Conservation (phyloP, 2,113 vertebrate genomes). For the Regulus satrapa region DNA sequence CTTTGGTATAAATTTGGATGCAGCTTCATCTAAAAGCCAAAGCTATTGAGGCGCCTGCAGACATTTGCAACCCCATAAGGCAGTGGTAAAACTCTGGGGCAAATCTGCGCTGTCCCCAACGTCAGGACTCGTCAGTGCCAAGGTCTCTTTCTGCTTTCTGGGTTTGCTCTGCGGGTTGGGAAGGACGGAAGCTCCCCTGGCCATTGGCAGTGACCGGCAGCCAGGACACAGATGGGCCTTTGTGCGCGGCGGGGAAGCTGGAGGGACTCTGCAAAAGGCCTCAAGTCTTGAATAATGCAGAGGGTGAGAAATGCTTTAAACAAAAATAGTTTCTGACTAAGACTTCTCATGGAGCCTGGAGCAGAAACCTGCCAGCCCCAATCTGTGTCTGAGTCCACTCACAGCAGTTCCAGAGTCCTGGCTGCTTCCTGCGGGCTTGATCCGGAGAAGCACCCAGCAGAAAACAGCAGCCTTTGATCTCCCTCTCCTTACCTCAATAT, state of each 20-base stretch:
- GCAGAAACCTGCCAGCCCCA: background rate
- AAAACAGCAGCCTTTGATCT: background rate
- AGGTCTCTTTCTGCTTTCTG: background rate
- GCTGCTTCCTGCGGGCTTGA: background rate
- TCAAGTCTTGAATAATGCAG: conserved; percentile 1
- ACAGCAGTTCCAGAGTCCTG: background rate
- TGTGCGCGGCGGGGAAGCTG: background rate
- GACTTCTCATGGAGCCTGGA: background rate
- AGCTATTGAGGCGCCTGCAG: background rate
- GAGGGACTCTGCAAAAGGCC: background rate
- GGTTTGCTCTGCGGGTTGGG: background rate
- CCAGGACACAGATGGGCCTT: background rate
- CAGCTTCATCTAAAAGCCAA: background rate
- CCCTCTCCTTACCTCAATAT: background rate
- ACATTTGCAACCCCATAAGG: rapidly evolving
- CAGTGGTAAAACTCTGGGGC: background rate
- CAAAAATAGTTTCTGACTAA: conserved; percentile 42
- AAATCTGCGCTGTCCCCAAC: rapidly evolving
- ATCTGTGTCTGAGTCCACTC: background rate
- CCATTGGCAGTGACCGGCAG: rapidly evolving
- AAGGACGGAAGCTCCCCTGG: background rate
- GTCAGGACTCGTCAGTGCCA: background rate
- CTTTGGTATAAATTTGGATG: background rate
- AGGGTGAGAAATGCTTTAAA: conserved; percentile 3
- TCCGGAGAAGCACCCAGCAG: background rate